A percentile compares a stretch with the other conserved stretches of the same genome.
These are phyloP conservation scores for Ylistrum balloti DNA, from an alignment of 1,140 invertebrate genomes.

Conservation along the genomic window DNA sequence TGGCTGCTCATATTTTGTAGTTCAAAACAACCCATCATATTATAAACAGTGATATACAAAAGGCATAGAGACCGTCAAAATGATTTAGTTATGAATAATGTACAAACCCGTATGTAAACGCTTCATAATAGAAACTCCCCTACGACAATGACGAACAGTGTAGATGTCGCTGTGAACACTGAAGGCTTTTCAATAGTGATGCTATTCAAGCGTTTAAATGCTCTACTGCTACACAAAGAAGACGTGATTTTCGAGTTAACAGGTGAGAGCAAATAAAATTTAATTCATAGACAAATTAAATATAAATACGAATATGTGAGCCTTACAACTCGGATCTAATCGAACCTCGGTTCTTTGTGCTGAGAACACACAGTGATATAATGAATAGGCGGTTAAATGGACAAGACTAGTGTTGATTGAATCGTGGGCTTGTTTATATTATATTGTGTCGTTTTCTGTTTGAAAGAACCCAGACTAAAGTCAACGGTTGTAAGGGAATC, in stretches of 20 bases:
- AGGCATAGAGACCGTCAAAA: background rate
- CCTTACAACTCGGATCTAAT: background rate
- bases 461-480: no score
- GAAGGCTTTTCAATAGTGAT: background rate
- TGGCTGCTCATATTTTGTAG: background rate
- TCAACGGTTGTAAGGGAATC: no score
- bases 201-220: slow-evolving; percentile 13
- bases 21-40: background rate
- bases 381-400: background rate
- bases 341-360: background rate
- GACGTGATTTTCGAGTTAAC: background rate
- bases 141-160: background rate
- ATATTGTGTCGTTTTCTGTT: no score
- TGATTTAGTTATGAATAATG: background rate
- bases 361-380: background rate
- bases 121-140: background rate
- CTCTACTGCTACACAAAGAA: background rate
- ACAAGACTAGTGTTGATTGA: background rate
- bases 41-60: background rate
- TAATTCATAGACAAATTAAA: slow-evolving; percentile 4
- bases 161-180: background rate
- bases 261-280: slow-evolving; percentile 19
- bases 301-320: background rate
- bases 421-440: no score
- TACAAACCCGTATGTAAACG: background rate